Conservation (phyloP, 2,888 invertebrate species). For the Hirtodrosophila confusa region DNA sequence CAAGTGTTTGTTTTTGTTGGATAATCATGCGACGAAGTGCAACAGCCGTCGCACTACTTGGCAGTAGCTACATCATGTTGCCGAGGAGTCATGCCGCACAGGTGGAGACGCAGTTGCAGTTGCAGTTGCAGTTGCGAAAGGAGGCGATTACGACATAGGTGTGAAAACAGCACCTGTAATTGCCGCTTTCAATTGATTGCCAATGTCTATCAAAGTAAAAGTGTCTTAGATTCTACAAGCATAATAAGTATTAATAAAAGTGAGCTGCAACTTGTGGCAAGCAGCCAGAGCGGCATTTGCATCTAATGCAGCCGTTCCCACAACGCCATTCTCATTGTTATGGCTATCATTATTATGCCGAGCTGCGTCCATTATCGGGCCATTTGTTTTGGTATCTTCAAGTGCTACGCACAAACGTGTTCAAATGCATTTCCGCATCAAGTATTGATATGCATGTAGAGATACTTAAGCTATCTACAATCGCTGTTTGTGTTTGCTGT, state of each 20-base stretch:
- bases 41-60: conserved; percentile 1
- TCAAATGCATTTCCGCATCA: conserved; percentile 70
- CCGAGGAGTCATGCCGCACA: conserved; percentile 12
- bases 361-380: conserved; percentile 39
- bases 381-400: conserved; percentile 47
- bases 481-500: conserved; percentile 42
- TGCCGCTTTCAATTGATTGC: conserved; percentile 65
- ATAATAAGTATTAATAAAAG: conserved; percentile 24
- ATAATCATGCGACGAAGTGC: conserved; percentile 48
- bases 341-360: conserved; percentile 24
- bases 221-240: conserved; percentile 47
- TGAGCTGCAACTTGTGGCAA: conserved; percentile 36
- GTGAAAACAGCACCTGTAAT: conserved; percentile 21
- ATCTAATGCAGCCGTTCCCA: conserved; percentile 15
- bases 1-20: conserved; percentile 40
- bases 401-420: conserved; percentile 71
- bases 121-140: conserved; percentile 43
- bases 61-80: conserved; percentile 13
- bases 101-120: background rate
- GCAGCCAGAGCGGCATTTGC: conserved; percentile 19
- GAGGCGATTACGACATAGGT: conserved; percentile 41
- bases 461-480: conserved; percentile 14
- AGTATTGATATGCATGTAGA: conserved; percentile 5
- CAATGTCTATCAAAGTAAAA: conserved; percentile 61
- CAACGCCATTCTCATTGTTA: conserved; percentile 27